phyloP scores from a whole-genome alignment of 2,113 vertebrate species.

The human (Homo sapiens) region GRCh38 chr4:60653001-60653500 shows the following conservation, averaged over 20 bases:
- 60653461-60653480: background rate
- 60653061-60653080: background rate
- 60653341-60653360: background rate
- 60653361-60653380: background rate
- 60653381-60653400: background rate
- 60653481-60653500: background rate
- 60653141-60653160: background rate
- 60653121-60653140: background rate
- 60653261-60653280: background rate
- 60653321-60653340: background rate
- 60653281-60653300: background rate
- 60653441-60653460: background rate
- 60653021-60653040: background rate
- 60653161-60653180: background rate
- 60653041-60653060: background rate
- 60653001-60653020: background rate
- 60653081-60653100: background rate
- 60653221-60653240: background rate
- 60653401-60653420: background rate
- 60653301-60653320: background rate
- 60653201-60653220: background rate
- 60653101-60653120: background rate
- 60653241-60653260: background rate
- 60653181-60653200: background rate
- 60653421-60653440: background rate